These are phyloP conservation scores for Leptogaster cylindrica DNA, from an alignment of 2,888 invertebrate genomes.

Conservation along the genomic window DNA sequence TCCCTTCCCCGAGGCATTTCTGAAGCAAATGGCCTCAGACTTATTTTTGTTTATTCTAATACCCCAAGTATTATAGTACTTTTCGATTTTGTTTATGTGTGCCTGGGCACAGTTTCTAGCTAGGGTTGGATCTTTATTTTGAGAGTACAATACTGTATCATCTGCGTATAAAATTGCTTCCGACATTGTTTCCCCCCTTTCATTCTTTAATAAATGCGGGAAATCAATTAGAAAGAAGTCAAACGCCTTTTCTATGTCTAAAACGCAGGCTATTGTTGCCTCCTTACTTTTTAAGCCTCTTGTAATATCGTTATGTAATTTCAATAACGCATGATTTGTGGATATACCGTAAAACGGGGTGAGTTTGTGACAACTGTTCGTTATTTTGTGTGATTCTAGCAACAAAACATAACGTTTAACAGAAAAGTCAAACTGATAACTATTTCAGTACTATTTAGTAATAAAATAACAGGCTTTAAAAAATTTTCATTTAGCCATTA, in stretches of 20 bases:
- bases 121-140: not conserved
- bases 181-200: not conserved
- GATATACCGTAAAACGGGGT: too few species aligned
- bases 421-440: too few species aligned
- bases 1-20: not conserved
- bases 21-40: slow-evolving; percentile 18
- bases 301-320: not conserved
- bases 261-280: not conserved
- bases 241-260: too few species aligned
- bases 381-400: too few species aligned
- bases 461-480: too few species aligned
- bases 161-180: not conserved
- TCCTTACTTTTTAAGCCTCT: not conserved
- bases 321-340: not conserved
- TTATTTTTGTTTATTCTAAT: slow-evolving; percentile 5
- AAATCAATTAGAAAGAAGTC: not conserved
- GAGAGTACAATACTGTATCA: not conserved
- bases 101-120: not conserved
- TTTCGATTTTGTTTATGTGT: too few species aligned
- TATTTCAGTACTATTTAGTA: too few species aligned
- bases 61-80: not conserved
- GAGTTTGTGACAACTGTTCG: too few species aligned
- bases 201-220: not conserved
- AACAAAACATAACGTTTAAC: too few species aligned
- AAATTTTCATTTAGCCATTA: too few species aligned